Base-by-base conservation (phyloP, 2,113 vertebrate genomes). In the Conger conger region DNA sequence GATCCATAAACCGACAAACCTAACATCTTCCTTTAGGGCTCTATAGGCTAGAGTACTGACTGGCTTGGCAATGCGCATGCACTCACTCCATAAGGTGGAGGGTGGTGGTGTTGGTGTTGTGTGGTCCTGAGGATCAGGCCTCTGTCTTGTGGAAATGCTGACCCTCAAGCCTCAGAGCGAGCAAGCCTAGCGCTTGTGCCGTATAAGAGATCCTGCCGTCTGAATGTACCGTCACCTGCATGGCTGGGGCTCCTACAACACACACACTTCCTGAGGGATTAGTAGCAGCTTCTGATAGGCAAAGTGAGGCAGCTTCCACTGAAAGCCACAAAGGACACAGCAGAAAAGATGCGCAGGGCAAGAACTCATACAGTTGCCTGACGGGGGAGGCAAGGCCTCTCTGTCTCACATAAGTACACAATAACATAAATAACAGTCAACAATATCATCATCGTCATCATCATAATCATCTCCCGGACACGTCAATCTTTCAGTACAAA, bases 271-370 rank as follows among this genome's bases (percentile, higher is more conserved):
- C 86, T 86, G 77, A 86, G 82, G 36, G 35, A 50, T 42, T 80
- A 80, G 78, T 60, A 86, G 82, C 57, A 63, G n/a, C 60, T 83
- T 86, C 78, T 54, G 82, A 80, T 57, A 18, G 77, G 36, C 37
- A 45, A 30, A 57, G 38, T 76, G 81, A 79, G 79, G 38, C 30
- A 78, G 30, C 33, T 53, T 30, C 76, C 76, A 79, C 9, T 84
- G 63, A 77, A 36, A 82, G 68, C 20, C 68, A 83, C 30, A 76
- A 45, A 60, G 23, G 83, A 53, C 4, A 42, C 35, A 80, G 23
- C 15, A 78, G 45, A 77, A 27, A 50, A 83, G 40, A 78, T 79
- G 76, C 50, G 57, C 20, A 57, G 45, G 36, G 20, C 68, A 73
- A 73, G 27, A 84, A 78, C 38, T 35, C 6, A 30, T 27, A 30